phyloP scores from a whole-genome alignment of 2,888 invertebrate genomes.

The Eupithecia vulgata region DNA sequence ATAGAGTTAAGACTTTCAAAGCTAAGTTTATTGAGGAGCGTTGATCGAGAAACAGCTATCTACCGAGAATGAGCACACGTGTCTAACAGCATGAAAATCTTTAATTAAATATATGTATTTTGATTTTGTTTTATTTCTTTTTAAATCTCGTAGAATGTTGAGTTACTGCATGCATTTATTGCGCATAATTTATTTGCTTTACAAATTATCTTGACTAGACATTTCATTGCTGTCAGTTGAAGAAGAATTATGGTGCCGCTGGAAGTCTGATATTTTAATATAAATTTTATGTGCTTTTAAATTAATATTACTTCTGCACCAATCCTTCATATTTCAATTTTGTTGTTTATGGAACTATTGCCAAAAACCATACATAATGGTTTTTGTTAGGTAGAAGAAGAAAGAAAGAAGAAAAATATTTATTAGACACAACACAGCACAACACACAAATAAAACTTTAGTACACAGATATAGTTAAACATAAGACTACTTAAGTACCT shows the following conservation, averaged over 20 bases:
- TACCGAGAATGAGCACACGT: background rate
- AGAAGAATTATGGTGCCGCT: slow-evolving; percentile 22
- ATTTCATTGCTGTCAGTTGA: slow-evolving; percentile 34
- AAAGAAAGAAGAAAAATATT: too few relatives aligned
- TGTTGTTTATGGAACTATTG: background rate
- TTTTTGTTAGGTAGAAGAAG: too few relatives aligned
- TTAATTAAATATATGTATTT: background rate
- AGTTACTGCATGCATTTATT: slow-evolving; percentile 40
- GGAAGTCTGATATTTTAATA: background rate
- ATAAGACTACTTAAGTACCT: too few relatives aligned
- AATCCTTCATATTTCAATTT: background rate
- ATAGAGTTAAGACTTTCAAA: background rate
- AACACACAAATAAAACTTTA: too few relatives aligned
- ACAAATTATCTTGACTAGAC: slow-evolving; percentile 46
- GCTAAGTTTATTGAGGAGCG: background rate
- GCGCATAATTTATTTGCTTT: slow-evolving; percentile 46
- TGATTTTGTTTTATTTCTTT: background rate
- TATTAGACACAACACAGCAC: too few relatives aligned
- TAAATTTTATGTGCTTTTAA: background rate
- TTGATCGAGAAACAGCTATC: background rate
- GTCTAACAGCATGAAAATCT: background rate
- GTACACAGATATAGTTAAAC: too few relatives aligned
- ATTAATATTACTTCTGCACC: background rate
- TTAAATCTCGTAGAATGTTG: background rate
- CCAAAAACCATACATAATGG: background rate